Conservation (phyloP, 2,888 invertebrate genomes). For the Thymelicus lineola region DNA sequence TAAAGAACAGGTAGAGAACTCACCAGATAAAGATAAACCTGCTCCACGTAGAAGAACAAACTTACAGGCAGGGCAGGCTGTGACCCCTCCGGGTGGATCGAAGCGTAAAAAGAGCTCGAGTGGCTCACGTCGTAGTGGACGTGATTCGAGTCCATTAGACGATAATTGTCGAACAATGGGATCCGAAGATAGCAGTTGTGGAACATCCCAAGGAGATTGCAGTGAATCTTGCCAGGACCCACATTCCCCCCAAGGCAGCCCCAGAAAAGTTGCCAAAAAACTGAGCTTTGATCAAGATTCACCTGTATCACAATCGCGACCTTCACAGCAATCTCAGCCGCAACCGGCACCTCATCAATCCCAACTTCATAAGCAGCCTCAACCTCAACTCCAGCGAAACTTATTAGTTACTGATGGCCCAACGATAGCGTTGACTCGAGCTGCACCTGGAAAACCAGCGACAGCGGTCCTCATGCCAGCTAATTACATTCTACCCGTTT, state of each 20-base stretch:
- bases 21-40: slow-evolving; percentile 93
- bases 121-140: slow-evolving; percentile 83
- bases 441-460: slow-evolving; percentile 86
- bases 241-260: slow-evolving; percentile 84
- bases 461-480: slow-evolving; percentile 89
- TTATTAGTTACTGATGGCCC: slow-evolving; percentile 87
- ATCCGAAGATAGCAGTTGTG: slow-evolving; percentile 91
- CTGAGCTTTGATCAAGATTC: slow-evolving; percentile 79
- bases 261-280: slow-evolving; percentile 75
- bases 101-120: slow-evolving; percentile 89
- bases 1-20: slow-evolving; percentile 91
- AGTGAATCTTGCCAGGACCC: slow-evolving; percentile 80
- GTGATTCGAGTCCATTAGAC: slow-evolving; percentile 87
- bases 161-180: slow-evolving; percentile 89
- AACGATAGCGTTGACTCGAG: slow-evolving; percentile 86
- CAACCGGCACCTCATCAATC: slow-evolving; percentile 67
- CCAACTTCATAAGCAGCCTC: slow-evolving; percentile 48
- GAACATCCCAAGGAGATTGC: slow-evolving; percentile 85
- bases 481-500: slow-evolving; percentile 89
- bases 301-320: slow-evolving; percentile 45
- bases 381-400: slow-evolving; percentile 76
- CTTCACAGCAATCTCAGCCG: slow-evolving; percentile 57
- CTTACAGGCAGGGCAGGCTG: slow-evolving; percentile 81
- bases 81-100: slow-evolving; percentile 87
- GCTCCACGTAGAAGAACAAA: slow-evolving; percentile 91